Evolutionary conservation across 2,888 invertebrate genomes (phyloP).

Genomic region (Ectemnius lituratus): DNA sequence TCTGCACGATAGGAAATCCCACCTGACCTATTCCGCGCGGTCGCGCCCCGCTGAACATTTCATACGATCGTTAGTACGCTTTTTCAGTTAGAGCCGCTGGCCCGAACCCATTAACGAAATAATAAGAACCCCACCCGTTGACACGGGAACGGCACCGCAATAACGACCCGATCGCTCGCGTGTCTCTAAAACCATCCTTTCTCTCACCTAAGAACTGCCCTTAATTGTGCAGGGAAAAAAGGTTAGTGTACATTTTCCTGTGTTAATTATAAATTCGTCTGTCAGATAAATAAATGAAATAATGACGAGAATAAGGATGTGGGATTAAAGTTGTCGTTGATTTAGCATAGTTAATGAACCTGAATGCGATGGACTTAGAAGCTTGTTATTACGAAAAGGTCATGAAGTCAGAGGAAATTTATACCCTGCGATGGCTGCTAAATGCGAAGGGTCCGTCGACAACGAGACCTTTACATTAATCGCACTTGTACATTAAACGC

Average conservation of each 20-base stretch:
- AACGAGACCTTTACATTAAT: too few species aligned
- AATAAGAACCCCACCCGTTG: slow-evolving; percentile 46
- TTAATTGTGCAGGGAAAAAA: background rate
- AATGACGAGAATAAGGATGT: too few species aligned
- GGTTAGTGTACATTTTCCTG: background rate
- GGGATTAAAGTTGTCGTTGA: too few species aligned
- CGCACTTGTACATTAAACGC: too few species aligned
- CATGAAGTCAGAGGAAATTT: too few species aligned
- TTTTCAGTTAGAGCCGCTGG: slow-evolving; percentile 33
- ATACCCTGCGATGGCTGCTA: background rate
- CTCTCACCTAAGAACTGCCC: background rate
- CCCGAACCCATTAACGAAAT: slow-evolving; percentile 48
- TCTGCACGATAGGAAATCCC: slow-evolving; percentile 44
- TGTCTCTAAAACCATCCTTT: slow-evolving; percentile 28
- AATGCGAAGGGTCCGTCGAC: too few species aligned
- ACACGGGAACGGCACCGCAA: slow-evolving; percentile 32
- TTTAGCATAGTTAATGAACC: too few species aligned
- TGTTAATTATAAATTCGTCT: background rate
- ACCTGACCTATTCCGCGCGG: slow-evolving; percentile 31
- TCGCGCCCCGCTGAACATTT: slow-evolving; percentile 38
- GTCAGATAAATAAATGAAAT: too few species aligned
- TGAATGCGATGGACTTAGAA: too few species aligned
- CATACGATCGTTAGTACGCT: slow-evolving; percentile 44
- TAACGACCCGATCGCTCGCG: slow-evolving; percentile 16
- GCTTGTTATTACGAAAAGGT: too few species aligned